Evolutionary conservation across 2,888 invertebrate genomes (phyloP), one percentile per base, ranked within the genome.

Genomic region (Pristionchus arcanus): DNA sequence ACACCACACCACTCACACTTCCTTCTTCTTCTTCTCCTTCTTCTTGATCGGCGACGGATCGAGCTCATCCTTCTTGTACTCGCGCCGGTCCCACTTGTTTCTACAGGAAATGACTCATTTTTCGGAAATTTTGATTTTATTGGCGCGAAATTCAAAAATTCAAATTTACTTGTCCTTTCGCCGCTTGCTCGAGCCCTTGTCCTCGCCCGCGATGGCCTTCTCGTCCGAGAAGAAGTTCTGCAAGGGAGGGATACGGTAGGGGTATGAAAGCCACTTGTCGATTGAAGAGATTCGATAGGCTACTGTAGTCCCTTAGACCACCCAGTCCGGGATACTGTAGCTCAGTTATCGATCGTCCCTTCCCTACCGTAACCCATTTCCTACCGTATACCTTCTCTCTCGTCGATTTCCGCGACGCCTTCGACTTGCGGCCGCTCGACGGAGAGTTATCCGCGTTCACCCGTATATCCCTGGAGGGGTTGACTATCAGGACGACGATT

Each of bases 171-270:
- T 37, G 42, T 77, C 42, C 77, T 77, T 77, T 11, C 77, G n/a
- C 77, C 21, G 21, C 77, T 77, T 77, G 25, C 25, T 77, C 77
- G 77, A 77, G 42, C 42, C 0, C 42, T 13, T 49, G 42, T 49
- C 42, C 37, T 77, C 42, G 42, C 42, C 77, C 42, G 31, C 25
- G 42, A 19, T 15, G 15, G 77, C 77, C 21, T 42, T 42, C 42
- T 77, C 77, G 77, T 77, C 77, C 25, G 77, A 37, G 77, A 77
- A 77, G 77, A 77, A 77, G 37, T 37, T 77, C 77, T 77, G 71
- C 55, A 74, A 74, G 42, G 7, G 25, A 7, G 25, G 25, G 7
- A 19, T 55, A 55, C 55, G 55, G 55, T 55, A 55, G 55, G 9
- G 55, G 55, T 9, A 55, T 16, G 16, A 55, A 55, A 42, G 42